phyloP scores from a whole-genome alignment of 2,888 invertebrate genomes.

The Hymenopus coronatus region DNA sequence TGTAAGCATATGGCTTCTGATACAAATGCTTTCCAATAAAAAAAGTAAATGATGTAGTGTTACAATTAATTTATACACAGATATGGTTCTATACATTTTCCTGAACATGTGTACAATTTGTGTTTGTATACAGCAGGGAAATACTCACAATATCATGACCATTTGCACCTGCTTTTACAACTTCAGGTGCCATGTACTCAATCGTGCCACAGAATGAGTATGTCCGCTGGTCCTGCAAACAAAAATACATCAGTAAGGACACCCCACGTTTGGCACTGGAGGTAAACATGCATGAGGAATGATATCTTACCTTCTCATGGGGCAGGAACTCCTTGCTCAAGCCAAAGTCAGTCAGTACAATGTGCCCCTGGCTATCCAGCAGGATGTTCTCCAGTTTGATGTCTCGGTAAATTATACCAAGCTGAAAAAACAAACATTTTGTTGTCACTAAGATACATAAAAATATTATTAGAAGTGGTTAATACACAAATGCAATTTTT shows the following conservation, averaged over 20 bases:
- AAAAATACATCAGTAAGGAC: neutral
- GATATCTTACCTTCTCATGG: conserved; percentile 54
- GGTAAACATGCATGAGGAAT: neutral
- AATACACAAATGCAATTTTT: too few relatives aligned
- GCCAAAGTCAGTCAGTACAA: conserved; percentile 96
- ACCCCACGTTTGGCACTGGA: neutral
- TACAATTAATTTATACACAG: too few relatives aligned
- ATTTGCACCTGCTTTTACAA: conserved; percentile 73
- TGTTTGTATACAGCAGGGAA: too few relatives aligned
- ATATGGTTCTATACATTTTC: too few relatives aligned
- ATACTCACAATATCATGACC: conserved; percentile 93
- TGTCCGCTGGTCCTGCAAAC: conserved; percentile 66
- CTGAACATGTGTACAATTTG: neutral
- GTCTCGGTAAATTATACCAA: conserved; percentile 96
- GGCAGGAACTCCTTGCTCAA: conserved; percentile 90
- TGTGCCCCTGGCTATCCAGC: conserved; percentile 89
- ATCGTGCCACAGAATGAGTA: conserved; percentile 98
- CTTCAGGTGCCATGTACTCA: conserved; percentile 96
- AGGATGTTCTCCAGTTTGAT: conserved; percentile 97
- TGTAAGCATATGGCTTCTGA: too few relatives aligned
- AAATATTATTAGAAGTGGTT: too few relatives aligned
- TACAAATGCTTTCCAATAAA: too few relatives aligned
- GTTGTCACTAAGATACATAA: too few relatives aligned
- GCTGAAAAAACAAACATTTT: conserved; percentile 55
- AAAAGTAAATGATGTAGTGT: too few relatives aligned